A percentile compares a stretch with the other conserved stretches of the same genome.
phyloP scores from a whole-genome alignment of 2,888 invertebrate genomes.

The Tiliacea aurago region DNA sequence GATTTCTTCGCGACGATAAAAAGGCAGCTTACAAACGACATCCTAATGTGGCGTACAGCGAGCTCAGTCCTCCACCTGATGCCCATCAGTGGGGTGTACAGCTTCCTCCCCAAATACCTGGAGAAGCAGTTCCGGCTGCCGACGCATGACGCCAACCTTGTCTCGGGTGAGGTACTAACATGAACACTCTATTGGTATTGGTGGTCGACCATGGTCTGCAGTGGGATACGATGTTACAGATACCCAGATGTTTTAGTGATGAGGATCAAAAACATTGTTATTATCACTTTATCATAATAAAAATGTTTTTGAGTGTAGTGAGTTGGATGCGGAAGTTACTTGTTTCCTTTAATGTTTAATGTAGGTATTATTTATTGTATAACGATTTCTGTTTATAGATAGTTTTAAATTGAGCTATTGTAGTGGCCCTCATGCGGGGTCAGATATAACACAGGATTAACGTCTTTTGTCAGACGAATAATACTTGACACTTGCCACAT shows the following conservation, averaged over 20 bases:
- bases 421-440: conserved; percentile 25
- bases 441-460: conserved; percentile 1
- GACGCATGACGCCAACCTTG: conserved; percentile 97
- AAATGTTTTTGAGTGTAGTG: not conserved
- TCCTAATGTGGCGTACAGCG: conserved; percentile 97
- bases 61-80: conserved; percentile 97
- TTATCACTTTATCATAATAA: no score
- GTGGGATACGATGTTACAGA: conserved; percentile 3
- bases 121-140: conserved; percentile 97
- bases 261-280: not conserved
- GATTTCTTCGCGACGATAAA: conserved; percentile 88
- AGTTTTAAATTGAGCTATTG: conserved; percentile 8
- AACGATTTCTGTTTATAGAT: conserved; percentile 10
- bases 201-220: conserved; percentile 26
- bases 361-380: not conserved
- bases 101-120: conserved; percentile 97
- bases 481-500: not conserved
- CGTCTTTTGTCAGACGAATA: not conserved
- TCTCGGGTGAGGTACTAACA: conserved; percentile 93
- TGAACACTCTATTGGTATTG: conserved; percentile 63
- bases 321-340: conserved; percentile 5
- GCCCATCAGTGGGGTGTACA: conserved; percentile 97
- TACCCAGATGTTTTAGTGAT: not conserved
- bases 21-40: conserved; percentile 96
- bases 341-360: conserved; percentile 1